Evolutionary conservation across 2,888 invertebrate genomes (phyloP), one percentile per base, ranked within the genome.

Genomic region (Chydorus sphaericus): DNA sequence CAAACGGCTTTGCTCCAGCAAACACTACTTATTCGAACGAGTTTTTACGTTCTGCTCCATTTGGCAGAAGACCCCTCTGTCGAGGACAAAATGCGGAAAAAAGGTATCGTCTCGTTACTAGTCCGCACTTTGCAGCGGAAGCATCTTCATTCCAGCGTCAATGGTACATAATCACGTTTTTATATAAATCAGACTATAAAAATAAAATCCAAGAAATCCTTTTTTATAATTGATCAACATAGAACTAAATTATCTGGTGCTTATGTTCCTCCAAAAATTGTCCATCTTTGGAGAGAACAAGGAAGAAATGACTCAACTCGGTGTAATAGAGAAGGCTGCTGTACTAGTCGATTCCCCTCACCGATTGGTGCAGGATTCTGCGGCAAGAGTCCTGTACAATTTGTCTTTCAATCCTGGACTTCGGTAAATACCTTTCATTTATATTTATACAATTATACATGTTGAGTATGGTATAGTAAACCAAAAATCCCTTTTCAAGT

Each of bases 1-100:
- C 52, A 36, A 36, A 52, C 52, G 36, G 52, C 36, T 3, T 26
- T 52, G 7, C 36, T 52, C 6, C 52, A 52, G 26, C 52, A 52
- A 23, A 52, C 52, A 16, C 31, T 52, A 14, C 20, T 52, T 18
- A 31, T 52, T 7, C 18, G 52, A 23, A 52, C 52, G 61, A 54
- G 60, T 3, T 89, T 90, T 69, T 92, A 93, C 70, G 77, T 98
- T 67, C 74, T 98, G 55, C 73, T 96, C 52, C 97, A 98, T 69
- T 85, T 98, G 70, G 88, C 96, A 4, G 93, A 94, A 70, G 96
- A 94, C 74, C 80, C 88, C 8, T 85, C 85, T 68, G 86, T 96
- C 3, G 97, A 97, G 71, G 85, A 91, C 71, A 98, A 98, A 75
- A 97, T 98, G 89, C 82, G 89, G 29, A 88, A 90, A 65, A 87